These are phyloP conservation scores for Zosterops pallidus DNA, from an alignment of 2,113 vertebrate genomes.

Conservation along the genomic window DNA sequence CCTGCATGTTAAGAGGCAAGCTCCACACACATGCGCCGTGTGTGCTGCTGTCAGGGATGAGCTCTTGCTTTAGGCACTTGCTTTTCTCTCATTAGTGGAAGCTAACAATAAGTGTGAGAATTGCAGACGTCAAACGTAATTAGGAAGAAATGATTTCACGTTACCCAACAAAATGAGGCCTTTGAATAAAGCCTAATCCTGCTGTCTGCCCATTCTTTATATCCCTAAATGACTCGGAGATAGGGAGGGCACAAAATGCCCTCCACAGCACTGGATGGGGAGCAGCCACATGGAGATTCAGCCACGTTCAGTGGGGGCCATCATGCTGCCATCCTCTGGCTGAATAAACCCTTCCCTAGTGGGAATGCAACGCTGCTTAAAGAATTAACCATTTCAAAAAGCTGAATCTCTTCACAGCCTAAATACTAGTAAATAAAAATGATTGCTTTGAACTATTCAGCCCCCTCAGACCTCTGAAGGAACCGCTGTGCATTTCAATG, in stretches of 20 bases:
- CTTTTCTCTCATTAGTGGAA: constrained; percentile 25
- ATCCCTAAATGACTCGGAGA: not conserved
- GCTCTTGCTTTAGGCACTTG: constrained; percentile 36
- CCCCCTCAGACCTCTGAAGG: not conserved
- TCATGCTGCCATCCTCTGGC: not conserved
- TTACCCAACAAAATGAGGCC: not conserved
- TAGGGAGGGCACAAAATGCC: not conserved
- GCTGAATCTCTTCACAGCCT: not conserved
- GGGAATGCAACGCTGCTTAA: not conserved
- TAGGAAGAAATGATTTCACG: constrained; percentile 13
- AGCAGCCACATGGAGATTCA: not conserved
- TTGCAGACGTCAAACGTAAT: not conserved
- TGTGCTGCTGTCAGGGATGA: not conserved
- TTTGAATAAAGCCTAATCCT: constrained; percentile 47
- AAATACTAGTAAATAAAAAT: not conserved
- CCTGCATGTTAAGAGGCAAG: not conserved
- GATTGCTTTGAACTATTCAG: not conserved
- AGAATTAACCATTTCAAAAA: not conserved
- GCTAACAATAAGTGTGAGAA: constrained; percentile 39
- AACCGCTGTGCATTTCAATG: not conserved
- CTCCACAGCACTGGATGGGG: not conserved
- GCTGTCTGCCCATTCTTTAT: constrained; percentile 7
- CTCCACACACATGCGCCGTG: not conserved
- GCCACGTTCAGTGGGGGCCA: fast-evolving
- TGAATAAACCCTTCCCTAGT: not conserved